Base-by-base conservation (phyloP, 1,140 invertebrate genomes). In the Drosophila persimilis region DNA sequence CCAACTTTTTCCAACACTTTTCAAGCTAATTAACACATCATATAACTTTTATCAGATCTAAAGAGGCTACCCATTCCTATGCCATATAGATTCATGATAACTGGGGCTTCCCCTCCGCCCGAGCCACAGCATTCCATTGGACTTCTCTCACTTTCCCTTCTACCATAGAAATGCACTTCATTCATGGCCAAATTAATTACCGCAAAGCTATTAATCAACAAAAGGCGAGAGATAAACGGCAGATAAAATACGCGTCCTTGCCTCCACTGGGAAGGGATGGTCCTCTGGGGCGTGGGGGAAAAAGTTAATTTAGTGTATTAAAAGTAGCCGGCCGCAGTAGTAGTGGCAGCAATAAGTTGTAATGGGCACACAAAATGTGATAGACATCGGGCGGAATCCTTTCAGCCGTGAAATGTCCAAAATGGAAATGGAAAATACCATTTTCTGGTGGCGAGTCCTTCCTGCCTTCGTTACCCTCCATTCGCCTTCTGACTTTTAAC, bases 221-320 rank as follows among this genome's bases (percentile, higher is more conserved):
- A 64, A 62, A 69, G 64, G 58, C 65, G 56, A 84, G 80, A 84
- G 80, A 84, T 84, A 85, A 85, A 74, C 72, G 63, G 54, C 80
- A 64, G 72, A 84, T 85, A 80, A 76, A 80, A 75, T 76, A 47
- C 79, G 69, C 69, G 50, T 64, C 54, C 62, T 58, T 47, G 64
- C 39, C 17, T 50, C 57, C 17, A 63, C 53, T 61, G 41, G 11
- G 57, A 35, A 24, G 58, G 26, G 22, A 35, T 53, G 17, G 4
- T 5, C 24, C 0, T 26, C 24, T 13, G n/a, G 3, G 41, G 54
- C 3, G 8, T 6, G 26, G 15, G 26, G 22, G 24, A 31, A 20
- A 83, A 85, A 84, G 80, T 84, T 84, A 84, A 84, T 84, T 84
- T 85, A 80, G 80, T 84, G 80, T 85, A 84, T 85, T 80, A 84